A percentile compares a stretch with the other conserved stretches of the same genome.
Evolutionary conservation across 2,113 vertebrate species (phyloP).

Genomic region (Rhinoptilus africanus): DNA sequence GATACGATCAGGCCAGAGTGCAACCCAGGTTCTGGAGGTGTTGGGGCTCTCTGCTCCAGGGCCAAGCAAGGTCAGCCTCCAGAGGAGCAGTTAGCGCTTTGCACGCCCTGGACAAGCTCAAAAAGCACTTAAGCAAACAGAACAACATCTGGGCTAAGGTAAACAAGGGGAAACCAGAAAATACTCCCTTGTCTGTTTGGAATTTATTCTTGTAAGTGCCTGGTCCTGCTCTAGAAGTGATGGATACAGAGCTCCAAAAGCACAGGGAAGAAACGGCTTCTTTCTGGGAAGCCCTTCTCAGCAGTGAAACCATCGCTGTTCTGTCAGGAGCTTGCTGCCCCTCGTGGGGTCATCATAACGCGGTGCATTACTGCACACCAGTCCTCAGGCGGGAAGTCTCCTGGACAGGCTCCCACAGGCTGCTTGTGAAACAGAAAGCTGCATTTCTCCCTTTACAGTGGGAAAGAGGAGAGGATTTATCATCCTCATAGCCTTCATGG

Average conservation of each 20-base stretch:
- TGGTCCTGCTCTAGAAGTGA: not conserved
- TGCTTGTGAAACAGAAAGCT: not conserved
- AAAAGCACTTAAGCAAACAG: not conserved
- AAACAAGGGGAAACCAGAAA: not conserved
- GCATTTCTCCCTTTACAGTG: not conserved
- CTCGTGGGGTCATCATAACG: rapidly evolving
- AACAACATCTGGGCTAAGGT: not conserved
- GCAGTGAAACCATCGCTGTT: not conserved
- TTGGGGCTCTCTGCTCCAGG: not conserved
- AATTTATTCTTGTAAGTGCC: too few species aligned
- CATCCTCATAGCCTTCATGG: not conserved
- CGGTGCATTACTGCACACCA: not conserved
- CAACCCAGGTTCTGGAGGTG: not conserved
- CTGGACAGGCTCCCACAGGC: not conserved
- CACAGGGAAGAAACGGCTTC: not conserved
- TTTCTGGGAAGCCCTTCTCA: not conserved
- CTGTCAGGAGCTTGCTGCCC: not conserved
- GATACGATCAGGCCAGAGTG: not conserved
- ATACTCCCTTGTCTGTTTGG: too few species aligned
- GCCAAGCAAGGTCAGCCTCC: not conserved
- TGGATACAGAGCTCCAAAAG: not conserved
- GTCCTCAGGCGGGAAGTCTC: not conserved
- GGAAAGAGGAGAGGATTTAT: not conserved
- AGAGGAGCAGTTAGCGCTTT: not conserved
- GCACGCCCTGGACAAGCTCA: not conserved